A percentile compares a stretch with the other conserved stretches of the same genome.
phyloP scores from a whole-genome alignment of 2,888 invertebrate genomes.

The Sesamia inferens region DNA sequence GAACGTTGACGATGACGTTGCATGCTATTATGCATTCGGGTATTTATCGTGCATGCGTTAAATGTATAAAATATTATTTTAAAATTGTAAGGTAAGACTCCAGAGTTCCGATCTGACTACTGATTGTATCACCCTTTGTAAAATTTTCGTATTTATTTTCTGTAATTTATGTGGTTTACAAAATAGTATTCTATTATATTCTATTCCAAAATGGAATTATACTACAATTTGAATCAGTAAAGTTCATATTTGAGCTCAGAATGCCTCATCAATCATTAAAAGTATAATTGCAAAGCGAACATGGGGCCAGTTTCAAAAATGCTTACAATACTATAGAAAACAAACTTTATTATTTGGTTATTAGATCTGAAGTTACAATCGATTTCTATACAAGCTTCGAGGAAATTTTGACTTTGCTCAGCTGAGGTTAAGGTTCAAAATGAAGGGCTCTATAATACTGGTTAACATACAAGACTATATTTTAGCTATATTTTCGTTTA shows the following conservation, averaged over 20 bases:
- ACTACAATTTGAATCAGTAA: conserved; percentile 7
- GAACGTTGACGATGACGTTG: not conserved
- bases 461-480: conserved; percentile 2
- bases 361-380: conserved; percentile 20
- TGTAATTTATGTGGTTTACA: too few relatives aligned
- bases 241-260: conserved; percentile 36
- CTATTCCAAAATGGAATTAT: not conserved
- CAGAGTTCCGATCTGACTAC: too few relatives aligned
- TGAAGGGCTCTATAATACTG: not conserved
- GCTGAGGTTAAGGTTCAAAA: not conserved
- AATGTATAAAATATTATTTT: not conserved
- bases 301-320: conserved; percentile 33
- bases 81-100: not conserved
- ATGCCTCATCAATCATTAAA: conserved; percentile 46
- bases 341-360: conserved; percentile 1
- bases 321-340: conserved; percentile 12
- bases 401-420: not conserved
- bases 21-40: not conserved
- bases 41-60: too few relatives aligned
- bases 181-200: too few relatives aligned
- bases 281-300: conserved; percentile 47
- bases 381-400: not conserved
- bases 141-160: too few relatives aligned
- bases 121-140: too few relatives aligned
- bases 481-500: conserved; percentile 20